phyloP scores from a whole-genome alignment of 2,113 vertebrate species.

The Rutilus rutilus region DNA sequence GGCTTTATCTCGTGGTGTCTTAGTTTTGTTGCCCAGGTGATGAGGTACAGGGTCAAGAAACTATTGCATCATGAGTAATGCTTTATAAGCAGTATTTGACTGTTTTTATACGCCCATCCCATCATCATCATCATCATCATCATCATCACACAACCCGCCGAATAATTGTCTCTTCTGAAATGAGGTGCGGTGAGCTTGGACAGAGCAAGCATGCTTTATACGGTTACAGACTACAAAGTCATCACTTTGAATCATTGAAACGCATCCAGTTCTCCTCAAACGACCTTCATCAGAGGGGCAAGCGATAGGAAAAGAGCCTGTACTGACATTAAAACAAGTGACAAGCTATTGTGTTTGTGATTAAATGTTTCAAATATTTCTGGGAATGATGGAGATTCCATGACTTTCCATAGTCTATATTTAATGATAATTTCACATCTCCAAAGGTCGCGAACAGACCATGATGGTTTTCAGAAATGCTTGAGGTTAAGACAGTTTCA shows the following conservation, averaged over 20 bases:
- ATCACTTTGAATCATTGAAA: neutral
- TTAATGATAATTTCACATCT: neutral
- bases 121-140: neutral
- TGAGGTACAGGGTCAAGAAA: constrained; percentile 31
- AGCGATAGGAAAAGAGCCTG: neutral
- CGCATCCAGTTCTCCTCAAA: neutral
- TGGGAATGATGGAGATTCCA: neutral
- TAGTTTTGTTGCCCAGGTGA: constrained; percentile 47
- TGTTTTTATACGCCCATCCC: neutral
- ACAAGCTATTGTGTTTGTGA: neutral
- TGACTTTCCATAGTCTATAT: neutral
- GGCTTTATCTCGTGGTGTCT: constrained; percentile 68
- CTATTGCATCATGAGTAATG: constrained; percentile 6
- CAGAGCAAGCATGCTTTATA: neutral
- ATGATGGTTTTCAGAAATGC: neutral
- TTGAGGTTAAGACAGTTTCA: neutral
- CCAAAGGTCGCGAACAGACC: neutral
- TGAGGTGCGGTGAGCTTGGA: neutral
- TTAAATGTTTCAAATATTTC: neutral
- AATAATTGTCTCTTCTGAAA: neutral
- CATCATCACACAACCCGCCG: neutral
- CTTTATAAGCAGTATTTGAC: constrained; percentile 23
- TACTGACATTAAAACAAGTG: neutral
- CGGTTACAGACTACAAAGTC: neutral
- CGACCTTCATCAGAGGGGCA: neutral